These are phyloP conservation scores for Acanthisitta chloris DNA, from an alignment of 2,113 vertebrate genomes.

Conservation along the genomic window DNA sequence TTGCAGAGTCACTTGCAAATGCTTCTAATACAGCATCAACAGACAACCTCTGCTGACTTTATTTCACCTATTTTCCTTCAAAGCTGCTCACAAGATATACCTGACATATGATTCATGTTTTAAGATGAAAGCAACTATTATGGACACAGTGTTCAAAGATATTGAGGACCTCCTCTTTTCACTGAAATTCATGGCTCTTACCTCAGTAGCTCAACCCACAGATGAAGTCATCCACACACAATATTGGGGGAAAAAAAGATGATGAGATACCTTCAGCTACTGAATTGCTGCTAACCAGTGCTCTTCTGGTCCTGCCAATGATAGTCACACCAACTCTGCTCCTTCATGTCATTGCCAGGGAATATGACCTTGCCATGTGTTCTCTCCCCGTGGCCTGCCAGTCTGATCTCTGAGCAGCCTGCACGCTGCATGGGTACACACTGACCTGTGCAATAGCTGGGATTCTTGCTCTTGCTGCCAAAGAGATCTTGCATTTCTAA, in stretches of 20 bases:
- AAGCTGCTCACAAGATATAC: not conserved
- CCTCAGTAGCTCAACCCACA: not conserved
- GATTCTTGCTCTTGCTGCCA: not conserved
- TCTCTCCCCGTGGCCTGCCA: not conserved
- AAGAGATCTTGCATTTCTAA: not conserved
- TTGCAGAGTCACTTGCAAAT: not conserved
- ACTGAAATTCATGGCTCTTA: not conserved
- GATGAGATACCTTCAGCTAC: not conserved
- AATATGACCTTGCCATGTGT: not conserved
- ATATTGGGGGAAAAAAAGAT: not conserved
- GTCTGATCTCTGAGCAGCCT: not conserved
- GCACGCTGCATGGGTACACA: accelerated
- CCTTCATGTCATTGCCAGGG: not conserved
- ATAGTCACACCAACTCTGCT: not conserved
- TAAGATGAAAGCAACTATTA: not conserved
- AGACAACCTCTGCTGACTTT: not conserved
- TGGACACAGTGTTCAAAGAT: not conserved
- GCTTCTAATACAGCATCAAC: not conserved
- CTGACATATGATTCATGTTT: not conserved
- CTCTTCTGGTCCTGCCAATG: not conserved
- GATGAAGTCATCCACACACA: not conserved
- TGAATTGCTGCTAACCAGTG: not conserved
- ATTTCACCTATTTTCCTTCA: not conserved
- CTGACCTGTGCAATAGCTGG: not conserved
- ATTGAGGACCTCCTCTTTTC: not conserved